phyloP scores from a whole-genome alignment of 2,113 vertebrate species.

The Sakesphorus luctuosus region DNA sequence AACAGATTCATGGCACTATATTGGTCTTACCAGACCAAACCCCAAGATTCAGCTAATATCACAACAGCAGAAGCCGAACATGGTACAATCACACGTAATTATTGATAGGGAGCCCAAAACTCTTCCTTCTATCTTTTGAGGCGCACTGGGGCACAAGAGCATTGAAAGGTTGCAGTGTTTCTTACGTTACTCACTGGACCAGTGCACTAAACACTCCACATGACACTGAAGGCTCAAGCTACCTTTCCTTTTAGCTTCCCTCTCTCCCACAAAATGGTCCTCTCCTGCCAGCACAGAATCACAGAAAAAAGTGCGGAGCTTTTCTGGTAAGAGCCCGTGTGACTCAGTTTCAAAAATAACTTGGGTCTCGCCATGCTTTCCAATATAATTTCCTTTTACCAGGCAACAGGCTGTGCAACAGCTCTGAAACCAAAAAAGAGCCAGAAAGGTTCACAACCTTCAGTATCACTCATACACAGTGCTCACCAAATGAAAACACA shows the following conservation, averaged over 20 bases:
- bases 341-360: neutral
- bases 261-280: neutral
- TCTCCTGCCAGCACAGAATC: neutral
- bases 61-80: neutral
- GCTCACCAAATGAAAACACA: neutral
- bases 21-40: neutral
- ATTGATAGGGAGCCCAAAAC: neutral
- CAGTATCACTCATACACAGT: neutral
- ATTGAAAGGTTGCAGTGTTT: neutral
- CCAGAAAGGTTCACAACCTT: neutral
- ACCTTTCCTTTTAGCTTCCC: neutral
- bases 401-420: neutral
- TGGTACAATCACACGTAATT: neutral
- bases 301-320: accelerated
- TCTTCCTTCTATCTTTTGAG: neutral
- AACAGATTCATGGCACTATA: neutral
- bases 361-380: neutral
- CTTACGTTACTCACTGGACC: neutral
- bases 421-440: neutral
- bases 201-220: neutral
- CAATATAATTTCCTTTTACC: neutral
- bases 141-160: neutral
- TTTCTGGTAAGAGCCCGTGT: accelerated
- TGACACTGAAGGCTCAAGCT: neutral
- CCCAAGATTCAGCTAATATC: neutral